These are phyloP conservation scores for Polietes domitor DNA, from an alignment of 2,888 invertebrate species.

Conservation along the genomic window DNA sequence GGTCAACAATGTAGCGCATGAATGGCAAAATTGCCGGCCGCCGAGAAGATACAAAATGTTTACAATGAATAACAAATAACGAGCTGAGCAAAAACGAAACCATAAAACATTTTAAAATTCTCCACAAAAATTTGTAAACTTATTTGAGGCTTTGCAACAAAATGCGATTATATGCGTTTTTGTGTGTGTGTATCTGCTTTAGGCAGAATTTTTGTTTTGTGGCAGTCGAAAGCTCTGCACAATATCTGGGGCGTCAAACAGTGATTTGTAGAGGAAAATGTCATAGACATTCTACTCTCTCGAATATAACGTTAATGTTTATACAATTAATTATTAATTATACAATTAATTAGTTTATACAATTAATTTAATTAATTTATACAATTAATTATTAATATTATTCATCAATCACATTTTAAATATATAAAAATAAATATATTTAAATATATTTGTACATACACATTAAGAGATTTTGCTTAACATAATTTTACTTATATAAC, in stretches of 20 bases:
- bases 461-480: too few species aligned
- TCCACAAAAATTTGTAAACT: constrained; percentile 8
- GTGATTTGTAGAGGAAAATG: too few species aligned
- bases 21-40: background rate
- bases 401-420: too few species aligned
- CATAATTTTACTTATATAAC: too few species aligned
- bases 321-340: too few species aligned
- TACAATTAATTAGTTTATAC: too few species aligned
- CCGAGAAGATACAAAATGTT: constrained; percentile 11
- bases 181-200: background rate
- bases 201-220: constrained; percentile 9
- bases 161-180: constrained; percentile 15
- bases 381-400: too few species aligned
- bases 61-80: constrained; percentile 10
- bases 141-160: constrained; percentile 32
- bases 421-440: too few species aligned
- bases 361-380: too few species aligned
- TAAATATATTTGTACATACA: too few species aligned
- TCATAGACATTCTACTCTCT: too few species aligned
- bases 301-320: too few species aligned
- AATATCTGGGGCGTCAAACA: background rate
- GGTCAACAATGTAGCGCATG: background rate
- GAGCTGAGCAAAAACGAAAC: background rate
- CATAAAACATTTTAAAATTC: constrained; percentile 1
- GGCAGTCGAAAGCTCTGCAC: constrained; percentile 14